Evolutionary conservation across 2,888 invertebrate genomes (phyloP).

Genomic region (Rhamphomyia laevipes): DNA sequence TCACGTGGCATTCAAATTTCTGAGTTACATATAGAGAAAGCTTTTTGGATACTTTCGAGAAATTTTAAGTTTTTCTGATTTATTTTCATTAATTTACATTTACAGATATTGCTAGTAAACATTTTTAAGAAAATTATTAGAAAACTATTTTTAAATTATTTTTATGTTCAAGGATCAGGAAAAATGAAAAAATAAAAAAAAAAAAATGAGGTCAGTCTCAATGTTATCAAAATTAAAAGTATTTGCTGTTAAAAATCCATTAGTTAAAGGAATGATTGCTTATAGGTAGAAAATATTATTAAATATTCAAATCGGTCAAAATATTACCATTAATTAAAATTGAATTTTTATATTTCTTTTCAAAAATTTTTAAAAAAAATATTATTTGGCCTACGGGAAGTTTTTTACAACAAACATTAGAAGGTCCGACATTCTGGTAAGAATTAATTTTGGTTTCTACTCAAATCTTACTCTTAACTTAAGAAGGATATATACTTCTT

Average conservation of each 20-base stretch:
- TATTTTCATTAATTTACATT: no score
- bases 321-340: no score
- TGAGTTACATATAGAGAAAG: not conserved
- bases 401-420: conserved; percentile 57
- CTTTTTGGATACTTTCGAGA: no score
- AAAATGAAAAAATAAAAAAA: not conserved
- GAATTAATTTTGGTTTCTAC: conserved; percentile 16
- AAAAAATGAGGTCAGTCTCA: not conserved
- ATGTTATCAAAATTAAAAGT: conserved; percentile 12
- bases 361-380: conserved; percentile 23
- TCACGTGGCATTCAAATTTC: no score
- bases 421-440: conserved; percentile 50
- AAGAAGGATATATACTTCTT: no score
- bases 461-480: no score
- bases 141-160: not conserved
- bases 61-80: no score
- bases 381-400: conserved; percentile 63
- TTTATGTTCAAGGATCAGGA: not conserved
- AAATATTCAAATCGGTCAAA: no score
- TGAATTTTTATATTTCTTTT: no score
- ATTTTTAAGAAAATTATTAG: no score
- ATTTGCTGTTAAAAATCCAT: conserved; percentile 26
- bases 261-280: conserved; percentile 48
- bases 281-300: conserved; percentile 36
- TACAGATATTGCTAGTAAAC: no score